Conservation (phyloP, 2,888 invertebrate species). For the Chouioia cunea region DNA sequence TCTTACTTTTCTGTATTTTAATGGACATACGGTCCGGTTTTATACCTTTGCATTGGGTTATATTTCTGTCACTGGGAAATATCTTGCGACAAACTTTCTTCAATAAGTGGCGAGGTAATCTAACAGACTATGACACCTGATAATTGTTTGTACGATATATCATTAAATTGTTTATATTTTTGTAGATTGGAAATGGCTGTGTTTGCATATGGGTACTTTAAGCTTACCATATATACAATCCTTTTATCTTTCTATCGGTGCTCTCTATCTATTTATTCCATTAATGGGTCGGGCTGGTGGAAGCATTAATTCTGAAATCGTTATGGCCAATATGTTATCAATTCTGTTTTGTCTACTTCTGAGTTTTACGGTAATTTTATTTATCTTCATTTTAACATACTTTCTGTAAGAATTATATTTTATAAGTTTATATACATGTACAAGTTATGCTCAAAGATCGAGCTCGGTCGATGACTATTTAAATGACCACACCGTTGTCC, state of each 20-base stretch:
- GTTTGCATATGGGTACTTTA: slow-evolving; percentile 71
- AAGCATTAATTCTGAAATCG: slow-evolving; percentile 78
- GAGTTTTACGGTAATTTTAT: slow-evolving; percentile 66
- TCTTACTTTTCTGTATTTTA: slow-evolving; percentile 71
- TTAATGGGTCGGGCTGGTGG: slow-evolving; percentile 84
- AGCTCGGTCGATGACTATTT: no score
- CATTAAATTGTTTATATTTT: slow-evolving; percentile 46
- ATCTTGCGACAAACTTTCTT: slow-evolving; percentile 71
- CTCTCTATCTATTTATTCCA: slow-evolving; percentile 82
- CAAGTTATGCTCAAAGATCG: no score
- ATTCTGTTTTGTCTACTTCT: slow-evolving; percentile 68
- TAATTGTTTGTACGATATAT: neutral
- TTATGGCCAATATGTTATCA: slow-evolving; percentile 72
- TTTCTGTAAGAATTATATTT: slow-evolving; percentile 4
- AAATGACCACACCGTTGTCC: no score
- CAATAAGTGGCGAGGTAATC: slow-evolving; percentile 70
- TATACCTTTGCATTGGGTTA: slow-evolving; percentile 76
- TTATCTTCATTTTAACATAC: no score
- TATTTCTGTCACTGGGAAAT: slow-evolving; percentile 73
- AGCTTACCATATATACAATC: slow-evolving; percentile 77
- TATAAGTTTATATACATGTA: neutral
- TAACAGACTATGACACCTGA: slow-evolving; percentile 10
- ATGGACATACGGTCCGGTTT: slow-evolving; percentile 78
- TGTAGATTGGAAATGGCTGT: slow-evolving; percentile 72
- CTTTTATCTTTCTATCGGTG: slow-evolving; percentile 78